Percentiles rank a stretch among this genome's conserved stretches.
Evolutionary conservation across 2,113 vertebrate species (phyloP).

Genomic region (Conger conger): DNA sequence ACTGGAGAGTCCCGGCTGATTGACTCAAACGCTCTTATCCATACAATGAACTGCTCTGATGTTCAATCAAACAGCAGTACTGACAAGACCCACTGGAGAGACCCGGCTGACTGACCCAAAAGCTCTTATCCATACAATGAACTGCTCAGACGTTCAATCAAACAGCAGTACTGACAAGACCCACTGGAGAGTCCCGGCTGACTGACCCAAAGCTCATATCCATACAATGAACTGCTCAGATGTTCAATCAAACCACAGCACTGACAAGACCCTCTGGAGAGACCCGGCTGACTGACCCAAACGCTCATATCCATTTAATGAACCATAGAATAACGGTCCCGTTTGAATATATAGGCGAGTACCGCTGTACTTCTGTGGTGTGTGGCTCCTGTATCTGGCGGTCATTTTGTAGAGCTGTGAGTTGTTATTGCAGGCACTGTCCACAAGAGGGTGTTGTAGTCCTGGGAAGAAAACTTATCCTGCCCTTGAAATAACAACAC

Average conservation of each 20-base stretch:
- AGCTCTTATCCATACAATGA: background rate
- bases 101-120: background rate
- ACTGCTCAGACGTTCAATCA: background rate
- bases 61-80: background rate
- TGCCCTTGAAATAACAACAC: background rate
- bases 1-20: background rate
- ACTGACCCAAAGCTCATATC: background rate
- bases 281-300: background rate
- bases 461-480: constrained; percentile 17
- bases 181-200: background rate
- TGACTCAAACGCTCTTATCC: background rate
- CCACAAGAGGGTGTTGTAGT: constrained; percentile 53
- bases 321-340: too few relatives aligned
- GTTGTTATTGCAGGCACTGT: constrained; percentile 15
- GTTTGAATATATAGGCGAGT: too few relatives aligned
- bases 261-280: background rate
- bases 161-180: background rate
- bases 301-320: too few relatives aligned
- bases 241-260: background rate
- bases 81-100: background rate
- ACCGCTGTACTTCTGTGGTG: too few relatives aligned
- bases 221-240: background rate
- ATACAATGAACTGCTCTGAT: background rate
- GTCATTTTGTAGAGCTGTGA: background rate
- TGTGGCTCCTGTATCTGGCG: background rate